These are phyloP conservation scores for Ostrea denselamellosa DNA, from an alignment of 1,140 invertebrate genomes.

Conservation along the genomic window DNA sequence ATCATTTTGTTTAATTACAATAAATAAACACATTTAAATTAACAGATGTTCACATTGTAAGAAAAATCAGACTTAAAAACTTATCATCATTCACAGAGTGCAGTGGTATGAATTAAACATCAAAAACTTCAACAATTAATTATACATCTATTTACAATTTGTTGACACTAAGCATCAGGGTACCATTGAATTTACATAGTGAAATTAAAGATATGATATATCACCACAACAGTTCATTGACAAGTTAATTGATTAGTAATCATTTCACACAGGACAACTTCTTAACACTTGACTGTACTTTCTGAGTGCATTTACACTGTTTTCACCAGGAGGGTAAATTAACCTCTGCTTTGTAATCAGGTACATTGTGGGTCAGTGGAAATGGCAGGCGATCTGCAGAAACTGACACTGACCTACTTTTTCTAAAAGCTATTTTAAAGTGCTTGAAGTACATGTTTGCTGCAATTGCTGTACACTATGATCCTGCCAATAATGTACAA, in stretches of 20 bases:
- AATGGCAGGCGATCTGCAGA: constrained; percentile 15
- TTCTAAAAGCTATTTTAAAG: background rate
- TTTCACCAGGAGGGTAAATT: constrained; percentile 8
- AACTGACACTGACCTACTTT: constrained; percentile 7
- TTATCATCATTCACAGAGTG: background rate
- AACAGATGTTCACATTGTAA: constrained; percentile 3
- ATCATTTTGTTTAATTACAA: background rate
- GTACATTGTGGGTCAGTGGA: constrained; percentile 28
- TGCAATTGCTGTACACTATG: background rate
- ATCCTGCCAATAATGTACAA: background rate
- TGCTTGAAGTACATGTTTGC: background rate
- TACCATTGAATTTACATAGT: background rate
- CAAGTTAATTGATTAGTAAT: background rate
- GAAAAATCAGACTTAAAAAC: background rate
- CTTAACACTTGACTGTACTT: background rate
- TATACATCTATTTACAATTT: background rate
- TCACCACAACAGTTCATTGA: constrained; percentile 4
- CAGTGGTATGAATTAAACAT: background rate
- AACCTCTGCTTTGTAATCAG: background rate
- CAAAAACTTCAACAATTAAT: background rate
- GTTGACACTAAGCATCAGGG: background rate
- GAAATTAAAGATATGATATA: background rate
- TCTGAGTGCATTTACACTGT: background rate
- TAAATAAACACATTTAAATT: background rate
- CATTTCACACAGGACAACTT: background rate